These are phyloP conservation scores for Galerucella nymphaeae DNA, from an alignment of 2,888 invertebrate species.

Conservation along the genomic window DNA sequence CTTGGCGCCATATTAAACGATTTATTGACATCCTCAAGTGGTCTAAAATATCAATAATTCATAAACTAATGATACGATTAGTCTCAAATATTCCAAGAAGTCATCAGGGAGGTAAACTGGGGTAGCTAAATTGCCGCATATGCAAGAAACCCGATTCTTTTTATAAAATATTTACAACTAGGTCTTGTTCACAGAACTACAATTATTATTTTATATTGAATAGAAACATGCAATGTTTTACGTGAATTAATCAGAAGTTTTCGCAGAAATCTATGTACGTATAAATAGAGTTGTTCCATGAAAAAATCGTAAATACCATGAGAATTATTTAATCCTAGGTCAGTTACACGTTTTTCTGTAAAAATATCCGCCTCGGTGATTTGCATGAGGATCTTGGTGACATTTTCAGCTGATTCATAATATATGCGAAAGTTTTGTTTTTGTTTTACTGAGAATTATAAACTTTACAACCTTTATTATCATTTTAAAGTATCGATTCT, in stretches of 20 bases:
- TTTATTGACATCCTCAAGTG: slow-evolving; percentile 27
- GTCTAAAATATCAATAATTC: slow-evolving; percentile 17
- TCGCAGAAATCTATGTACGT: slow-evolving; percentile 25
- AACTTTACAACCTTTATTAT: too few relatives aligned
- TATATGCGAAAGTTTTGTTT: too few relatives aligned
- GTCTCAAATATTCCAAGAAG: slow-evolving; percentile 18
- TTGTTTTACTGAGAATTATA: too few relatives aligned
- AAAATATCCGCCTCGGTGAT: too few relatives aligned
- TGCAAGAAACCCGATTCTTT: slow-evolving; percentile 28
- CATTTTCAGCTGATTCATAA: too few relatives aligned
- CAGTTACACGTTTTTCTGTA: neutral
- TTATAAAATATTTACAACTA: slow-evolving; percentile 33
- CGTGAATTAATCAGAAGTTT: slow-evolving; percentile 15
- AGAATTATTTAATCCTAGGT: neutral
- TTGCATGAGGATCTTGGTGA: neutral
- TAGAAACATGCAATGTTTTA: slow-evolving; percentile 26
- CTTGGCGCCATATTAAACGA: slow-evolving; percentile 29
- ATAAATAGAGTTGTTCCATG: neutral
- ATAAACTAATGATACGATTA: slow-evolving; percentile 24
- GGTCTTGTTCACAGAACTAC: slow-evolving; percentile 20
- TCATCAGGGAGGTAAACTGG: slow-evolving; percentile 14
- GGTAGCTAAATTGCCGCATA: slow-evolving; percentile 23
- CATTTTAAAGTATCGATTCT: neutral
- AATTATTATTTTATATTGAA: slow-evolving; percentile 27
- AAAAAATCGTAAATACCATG: neutral